These are phyloP conservation scores for Actenoides lindsayi DNA, from an alignment of 2,113 vertebrate genomes.

Conservation along the genomic window DNA sequence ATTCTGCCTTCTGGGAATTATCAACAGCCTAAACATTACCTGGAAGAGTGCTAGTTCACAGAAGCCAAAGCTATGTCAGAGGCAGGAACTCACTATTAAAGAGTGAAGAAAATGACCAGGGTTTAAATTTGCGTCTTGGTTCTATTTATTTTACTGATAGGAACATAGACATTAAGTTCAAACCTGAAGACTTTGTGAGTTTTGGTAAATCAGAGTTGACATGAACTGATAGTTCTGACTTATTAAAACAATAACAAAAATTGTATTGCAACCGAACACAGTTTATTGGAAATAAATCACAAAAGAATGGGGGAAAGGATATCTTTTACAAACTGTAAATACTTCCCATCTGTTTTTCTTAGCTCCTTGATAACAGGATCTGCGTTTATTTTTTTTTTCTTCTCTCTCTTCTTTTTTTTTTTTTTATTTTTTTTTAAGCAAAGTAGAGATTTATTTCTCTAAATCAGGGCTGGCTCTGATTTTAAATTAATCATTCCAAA, in stretches of 20 bases:
- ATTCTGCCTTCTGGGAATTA: not conserved
- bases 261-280: not conserved
- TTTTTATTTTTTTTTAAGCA: not conserved
- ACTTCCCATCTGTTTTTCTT: not conserved
- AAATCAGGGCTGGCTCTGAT: not conserved
- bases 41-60: not conserved
- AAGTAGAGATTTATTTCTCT: not conserved
- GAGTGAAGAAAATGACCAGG: not conserved
- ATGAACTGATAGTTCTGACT: not conserved
- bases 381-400: not conserved
- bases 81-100: not conserved
- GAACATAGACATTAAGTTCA: not conserved
- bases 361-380: not conserved
- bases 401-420: no score
- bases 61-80: not conserved
- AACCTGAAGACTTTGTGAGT: not conserved
- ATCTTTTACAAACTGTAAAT: not conserved
- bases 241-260: constrained; percentile 11
- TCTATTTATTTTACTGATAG: constrained; percentile 1
- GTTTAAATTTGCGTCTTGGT: not conserved
- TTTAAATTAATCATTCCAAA: not conserved
- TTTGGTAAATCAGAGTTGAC: not conserved
- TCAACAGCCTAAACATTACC: not conserved
- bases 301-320: not conserved
- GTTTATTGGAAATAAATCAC: not conserved